Base-by-base conservation (phyloP, 1,140 invertebrate genomes). In the Periplaneta americana region DNA sequence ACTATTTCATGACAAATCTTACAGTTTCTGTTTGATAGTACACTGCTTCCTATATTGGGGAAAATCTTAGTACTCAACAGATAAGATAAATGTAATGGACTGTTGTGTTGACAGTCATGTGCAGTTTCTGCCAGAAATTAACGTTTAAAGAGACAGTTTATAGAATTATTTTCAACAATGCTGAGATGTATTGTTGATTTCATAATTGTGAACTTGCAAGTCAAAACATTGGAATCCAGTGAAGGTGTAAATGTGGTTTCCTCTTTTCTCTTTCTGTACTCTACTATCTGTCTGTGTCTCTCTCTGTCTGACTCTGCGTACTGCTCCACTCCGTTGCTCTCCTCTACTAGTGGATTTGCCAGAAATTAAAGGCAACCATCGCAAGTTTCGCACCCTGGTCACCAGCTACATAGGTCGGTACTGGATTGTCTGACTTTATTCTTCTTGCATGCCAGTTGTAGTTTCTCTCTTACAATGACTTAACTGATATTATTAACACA, bases 321-420 rank as follows among this genome's bases (percentile, higher is more conserved):
- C 66, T 83, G 39, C 74, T 66, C 75, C 22, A 28, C 78, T 80
- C 39, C 77, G 33, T 78, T 48, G 77, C 36, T 48, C 77, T 78
- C 77, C 77, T 48, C 77, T 48, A 86, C 88, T 66, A 98, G 96
- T 98, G 95, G 96, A 98, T 93, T 94, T 97, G 90, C 96, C 96
- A 89, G 96, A 97, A 93, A 96, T 98, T 92, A 98, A 97, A 92
- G 97, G 97, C 89, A 96, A 97, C 90, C 97, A 98, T 92, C 95
- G 96, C 92, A 98, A 98, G 93, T 98, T 98, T 95, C 94, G 96
- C 92, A 98, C 96, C 89, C 93, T 98, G 92, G 97, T 98, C 91
- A 96, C 96, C 92, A 98, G 95, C 92, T 98, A 96, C 88, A 97
- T 98, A 96, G 97, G 96, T 97, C 22, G 48, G 48, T 66, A 66